Evolutionary conservation across 2,888 invertebrate species (phyloP), one percentile per base, ranked within the genome.

Genomic region (Helicoverpa assulta): DNA sequence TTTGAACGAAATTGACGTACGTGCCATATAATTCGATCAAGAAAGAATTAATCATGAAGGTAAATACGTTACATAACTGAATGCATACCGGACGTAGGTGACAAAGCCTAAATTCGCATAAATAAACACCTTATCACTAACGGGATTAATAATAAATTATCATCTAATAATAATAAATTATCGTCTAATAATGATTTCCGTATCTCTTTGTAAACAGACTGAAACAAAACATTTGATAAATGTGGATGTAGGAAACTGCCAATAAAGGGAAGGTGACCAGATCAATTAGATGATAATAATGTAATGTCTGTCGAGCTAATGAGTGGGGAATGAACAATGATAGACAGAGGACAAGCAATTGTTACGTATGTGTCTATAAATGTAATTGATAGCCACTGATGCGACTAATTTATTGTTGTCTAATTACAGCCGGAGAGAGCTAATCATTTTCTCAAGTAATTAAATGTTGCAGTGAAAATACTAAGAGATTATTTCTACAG

Each of bases 181-280:
- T 79, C 76, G 71, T 80, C 66, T 73, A 87, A 87, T 89, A 88
- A 89, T 85, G 70, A 89, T 91, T 92, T 93, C 93, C 93, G 90
- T 88, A 85, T 88, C 83, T 72, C 71, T 79, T 73, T 77, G 82
- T 91, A 92, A 92, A 90, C 88, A 90, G 14, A 80, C 68, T 64
- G 76, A 85, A 88, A 92, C 89, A 91, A 90, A 91, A 90, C 89
- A 90, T 73, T 86, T 73, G 86, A 88, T 88, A 89, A 88, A 81
- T 83, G 73, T 77, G 56, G 52, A 69, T 83, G 82, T 85, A 84
- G 89, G 89, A 91, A 90, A 90, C 78, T 83, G 82, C 84, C 84
- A 86, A 85, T 88, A 88, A 86, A 83, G 67, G 76, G 82, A 84
- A 89, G 88, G 87, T 89, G 88, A 89, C 86, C 63, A 74, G 82